Conservation (phyloP, 2,113 vertebrate species). For the Erythrocercus mccallii region DNA sequence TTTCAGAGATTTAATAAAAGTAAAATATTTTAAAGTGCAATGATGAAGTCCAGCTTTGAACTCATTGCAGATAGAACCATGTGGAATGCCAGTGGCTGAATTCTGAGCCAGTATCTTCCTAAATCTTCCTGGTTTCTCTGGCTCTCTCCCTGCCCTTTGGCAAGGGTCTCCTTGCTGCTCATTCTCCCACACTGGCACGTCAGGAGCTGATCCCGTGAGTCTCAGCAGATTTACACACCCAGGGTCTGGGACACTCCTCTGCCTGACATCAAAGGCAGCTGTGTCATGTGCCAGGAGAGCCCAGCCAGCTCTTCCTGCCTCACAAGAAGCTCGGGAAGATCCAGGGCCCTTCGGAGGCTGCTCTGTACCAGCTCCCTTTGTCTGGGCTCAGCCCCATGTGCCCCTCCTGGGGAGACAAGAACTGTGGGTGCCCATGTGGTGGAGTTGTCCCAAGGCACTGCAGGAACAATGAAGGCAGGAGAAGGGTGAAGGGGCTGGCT, state of each 20-base stretch:
- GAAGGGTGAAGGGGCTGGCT: background rate
- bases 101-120: background rate
- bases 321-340: background rate
- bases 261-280: background rate
- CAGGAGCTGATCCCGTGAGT: background rate
- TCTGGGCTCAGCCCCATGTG: rapidly evolving
- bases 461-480: background rate
- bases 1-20: background rate
- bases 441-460: background rate
- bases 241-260: background rate
- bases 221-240: background rate
- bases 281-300: background rate
- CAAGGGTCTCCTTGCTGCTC: background rate
- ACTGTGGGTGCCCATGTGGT: background rate
- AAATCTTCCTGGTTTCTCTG: background rate
- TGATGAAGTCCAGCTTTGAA: background rate
- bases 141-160: background rate
- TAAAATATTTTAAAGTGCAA: background rate
- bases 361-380: background rate
- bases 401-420: background rate
- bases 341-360: rapidly evolving
- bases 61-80: rapidly evolving
- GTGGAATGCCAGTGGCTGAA: background rate
- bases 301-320: background rate
- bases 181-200: background rate